Base-by-base conservation (phyloP, 2,113 vertebrate genomes). In the Chamaea fasciata region DNA sequence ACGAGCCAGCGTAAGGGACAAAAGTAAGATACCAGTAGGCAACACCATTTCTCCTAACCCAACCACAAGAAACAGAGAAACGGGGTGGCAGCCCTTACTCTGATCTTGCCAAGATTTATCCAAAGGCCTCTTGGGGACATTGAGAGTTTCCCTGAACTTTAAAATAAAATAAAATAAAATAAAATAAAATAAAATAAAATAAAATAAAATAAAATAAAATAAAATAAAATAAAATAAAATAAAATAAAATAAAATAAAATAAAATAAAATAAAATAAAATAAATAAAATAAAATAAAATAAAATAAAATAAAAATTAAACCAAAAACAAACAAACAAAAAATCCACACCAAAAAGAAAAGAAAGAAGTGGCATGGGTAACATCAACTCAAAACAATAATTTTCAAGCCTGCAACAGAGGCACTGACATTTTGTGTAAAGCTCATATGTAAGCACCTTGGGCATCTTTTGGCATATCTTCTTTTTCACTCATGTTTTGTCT, bases 1-100 rank as follows among this genome's bases (percentile, higher is more conserved):
- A 22, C 62, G 22, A 49, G 15, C 11, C 10, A 53, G 21, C 1
- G 3, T 18, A 20, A 62, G 35, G 16, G n/a, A 37, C 6, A 35
- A 50, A 64, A 76, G 7, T 11, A 50, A n/a, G 20, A 13, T 23
- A 47, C 12, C 11, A n/a, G 11, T 4, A 52, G 15, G 28, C 28
- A 82, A 71, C 15, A 30, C 2, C 14, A 56, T n/a, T 75, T 83
- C 31, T 78, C 7, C 17, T 46, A 57, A 50, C 13, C 80, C 39
- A 63, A 0, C 26, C 6, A 30, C 22, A 83, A 76, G 56, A 57
- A 87, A 14, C 18, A 42, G 42, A 67, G n/a, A 75, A 62, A 33
- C 11, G 8, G 6, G 8, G 11, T 1, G 1, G 46, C 46, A 78
- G 13, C 17, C n/a, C 11, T 2, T 1, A 20, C 5, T n/a, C 22